A percentile compares a stretch with the other conserved stretches of the same genome.
These are phyloP conservation scores for Halictus ligatus DNA, from an alignment of 2,888 invertebrate genomes.

Conservation along the genomic window DNA sequence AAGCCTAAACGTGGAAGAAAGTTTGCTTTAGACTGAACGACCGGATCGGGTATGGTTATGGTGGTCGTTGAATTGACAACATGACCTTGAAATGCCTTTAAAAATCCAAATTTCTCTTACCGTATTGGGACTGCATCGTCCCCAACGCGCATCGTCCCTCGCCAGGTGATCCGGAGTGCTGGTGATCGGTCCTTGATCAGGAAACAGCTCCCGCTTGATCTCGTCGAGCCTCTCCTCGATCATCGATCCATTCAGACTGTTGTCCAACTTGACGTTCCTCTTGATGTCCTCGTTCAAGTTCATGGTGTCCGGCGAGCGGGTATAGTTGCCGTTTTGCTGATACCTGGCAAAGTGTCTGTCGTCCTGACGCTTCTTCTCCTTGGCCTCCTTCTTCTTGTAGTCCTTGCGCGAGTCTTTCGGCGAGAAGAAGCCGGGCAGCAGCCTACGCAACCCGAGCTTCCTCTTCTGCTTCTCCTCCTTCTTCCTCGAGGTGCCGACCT, in stretches of 20 bases:
- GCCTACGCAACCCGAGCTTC: slow-evolving; percentile 77
- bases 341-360: slow-evolving; percentile 79
- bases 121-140: not conserved
- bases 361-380: slow-evolving; percentile 76
- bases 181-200: slow-evolving; percentile 77
- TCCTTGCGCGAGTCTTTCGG: slow-evolving; percentile 81
- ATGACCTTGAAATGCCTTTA: not conserved
- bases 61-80: no score
- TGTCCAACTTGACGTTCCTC: slow-evolving; percentile 79
- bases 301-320: slow-evolving; percentile 80
- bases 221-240: slow-evolving; percentile 80
- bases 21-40: not conserved
- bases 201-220: slow-evolving; percentile 80
- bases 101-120: not conserved
- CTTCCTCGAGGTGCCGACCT: slow-evolving; percentile 76
- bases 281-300: slow-evolving; percentile 81
- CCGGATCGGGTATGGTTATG: no score
- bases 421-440: slow-evolving; percentile 80
- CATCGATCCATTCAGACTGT: slow-evolving; percentile 79
- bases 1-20: not conserved
- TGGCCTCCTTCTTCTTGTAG: slow-evolving; percentile 77
- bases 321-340: slow-evolving; percentile 81
- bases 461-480: slow-evolving; percentile 82
- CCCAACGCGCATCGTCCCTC: slow-evolving; percentile 65
- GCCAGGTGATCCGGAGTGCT: slow-evolving; percentile 80